Conservation (phyloP, 2,888 invertebrate species). For the Drosophila ustulata region DNA sequence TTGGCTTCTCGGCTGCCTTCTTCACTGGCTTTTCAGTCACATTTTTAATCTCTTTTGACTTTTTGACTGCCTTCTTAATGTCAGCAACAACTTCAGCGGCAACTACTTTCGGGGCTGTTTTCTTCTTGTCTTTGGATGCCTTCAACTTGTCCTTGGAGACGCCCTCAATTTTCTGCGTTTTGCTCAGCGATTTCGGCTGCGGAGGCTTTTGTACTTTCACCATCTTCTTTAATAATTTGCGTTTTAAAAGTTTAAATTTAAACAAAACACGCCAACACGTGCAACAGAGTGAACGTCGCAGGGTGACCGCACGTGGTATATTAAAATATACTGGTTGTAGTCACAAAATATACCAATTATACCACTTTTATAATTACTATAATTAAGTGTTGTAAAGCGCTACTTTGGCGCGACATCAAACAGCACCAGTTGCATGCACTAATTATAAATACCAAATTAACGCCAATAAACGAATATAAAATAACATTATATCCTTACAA, state of each 20-base stretch:
- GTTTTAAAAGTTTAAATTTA: conserved; percentile 25
- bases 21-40: neutral
- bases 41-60: conserved; percentile 16
- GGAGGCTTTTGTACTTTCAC: conserved; percentile 72
- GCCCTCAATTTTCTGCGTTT: conserved; percentile 42
- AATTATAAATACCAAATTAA: neutral
- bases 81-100: conserved; percentile 1
- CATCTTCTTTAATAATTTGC: conserved; percentile 45
- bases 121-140: conserved; percentile 28
- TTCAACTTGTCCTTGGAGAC: conserved; percentile 51
- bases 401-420: conserved; percentile 5
- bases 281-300: conserved; percentile 35
- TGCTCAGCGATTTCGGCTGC: conserved; percentile 61
- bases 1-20: neutral
- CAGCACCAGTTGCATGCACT: neutral
- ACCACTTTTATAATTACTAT: neutral
- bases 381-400: conserved; percentile 38
- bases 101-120: conserved; percentile 15
- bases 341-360: neutral
- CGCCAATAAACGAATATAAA: neutral
- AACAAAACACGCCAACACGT: conserved; percentile 62
- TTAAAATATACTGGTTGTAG: neutral
- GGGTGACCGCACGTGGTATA: neutral
- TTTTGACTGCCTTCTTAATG: conserved; percentile 21
- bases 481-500: neutral